These are phyloP conservation scores for Kryphioiulus occultus DNA, from an alignment of 2,888 invertebrate genomes.

Conservation along the genomic window DNA sequence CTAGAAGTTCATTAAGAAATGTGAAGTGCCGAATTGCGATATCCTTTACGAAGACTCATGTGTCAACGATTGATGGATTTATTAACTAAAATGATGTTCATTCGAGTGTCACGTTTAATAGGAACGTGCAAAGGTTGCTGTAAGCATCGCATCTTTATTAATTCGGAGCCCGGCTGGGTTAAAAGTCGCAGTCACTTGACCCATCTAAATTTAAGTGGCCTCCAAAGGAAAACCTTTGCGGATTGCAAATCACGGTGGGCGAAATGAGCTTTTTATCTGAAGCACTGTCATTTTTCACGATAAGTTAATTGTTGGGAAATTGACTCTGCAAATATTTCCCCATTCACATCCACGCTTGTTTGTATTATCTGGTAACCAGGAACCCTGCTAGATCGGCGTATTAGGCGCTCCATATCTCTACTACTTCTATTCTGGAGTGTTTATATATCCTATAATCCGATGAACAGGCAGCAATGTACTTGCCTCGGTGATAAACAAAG, in stretches of 20 bases:
- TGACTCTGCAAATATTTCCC: background rate
- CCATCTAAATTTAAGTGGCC: conserved; percentile 18
- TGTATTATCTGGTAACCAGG: background rate
- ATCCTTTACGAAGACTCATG: background rate
- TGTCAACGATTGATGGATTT: background rate
- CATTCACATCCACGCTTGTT: background rate
- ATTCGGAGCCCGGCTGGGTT: background rate
- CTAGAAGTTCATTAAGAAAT: background rate
- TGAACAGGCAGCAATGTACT: conserved; percentile 25
- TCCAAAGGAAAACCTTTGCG: background rate
- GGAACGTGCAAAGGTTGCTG: background rate
- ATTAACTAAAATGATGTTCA: background rate
- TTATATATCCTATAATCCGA: conserved; percentile 1
- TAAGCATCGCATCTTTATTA: background rate
- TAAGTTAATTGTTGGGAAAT: conserved; percentile 31
- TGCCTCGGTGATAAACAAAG: conserved; percentile 6
- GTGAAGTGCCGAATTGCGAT: background rate
- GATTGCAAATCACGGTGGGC: background rate
- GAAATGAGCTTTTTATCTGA: conserved; percentile 20
- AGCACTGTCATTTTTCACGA: background rate
- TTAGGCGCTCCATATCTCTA: background rate
- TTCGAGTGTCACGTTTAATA: conserved; percentile 13
- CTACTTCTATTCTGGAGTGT: background rate
- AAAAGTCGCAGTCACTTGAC: background rate
- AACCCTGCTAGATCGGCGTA: background rate